phyloP scores from a whole-genome alignment of 30 jellyfish, hydroid and myxozoan species.

The Aurelia aurita region DNA sequence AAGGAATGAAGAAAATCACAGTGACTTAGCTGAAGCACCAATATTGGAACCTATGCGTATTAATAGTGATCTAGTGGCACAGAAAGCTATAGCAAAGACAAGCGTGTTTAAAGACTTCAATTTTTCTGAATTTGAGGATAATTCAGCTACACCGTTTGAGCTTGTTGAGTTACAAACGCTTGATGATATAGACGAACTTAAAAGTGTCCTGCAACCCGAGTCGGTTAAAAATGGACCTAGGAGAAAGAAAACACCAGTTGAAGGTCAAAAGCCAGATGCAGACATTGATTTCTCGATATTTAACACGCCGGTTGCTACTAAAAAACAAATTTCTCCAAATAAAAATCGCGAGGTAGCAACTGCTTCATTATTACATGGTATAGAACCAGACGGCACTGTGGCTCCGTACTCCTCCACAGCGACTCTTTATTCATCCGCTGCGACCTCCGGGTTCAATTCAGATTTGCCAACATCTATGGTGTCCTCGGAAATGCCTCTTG shows the following conservation, averaged over 20 bases:
- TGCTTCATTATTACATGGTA: slow-evolving; percentile 45
- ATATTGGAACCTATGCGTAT: slow-evolving; percentile 57
- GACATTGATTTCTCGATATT: slow-evolving; percentile 69
- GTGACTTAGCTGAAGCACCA: slow-evolving; percentile 42
- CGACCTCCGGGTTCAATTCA: neutral
- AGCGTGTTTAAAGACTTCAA: slow-evolving; percentile 31
- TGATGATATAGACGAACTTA: slow-evolving; percentile 84
- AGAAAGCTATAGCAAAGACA: neutral
- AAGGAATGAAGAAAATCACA: neutral
- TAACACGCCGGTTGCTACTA: slow-evolving; percentile 11
- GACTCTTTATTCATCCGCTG: neutral
- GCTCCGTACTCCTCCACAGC: too few relatives aligned
- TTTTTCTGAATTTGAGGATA: slow-evolving; percentile 89
- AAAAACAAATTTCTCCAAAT: neutral
- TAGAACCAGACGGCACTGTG: slow-evolving; percentile 14
- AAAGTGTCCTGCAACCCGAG: slow-evolving; percentile 90
- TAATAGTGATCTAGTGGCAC: slow-evolving; percentile 1
- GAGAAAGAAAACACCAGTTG: neutral
- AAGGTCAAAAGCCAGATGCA: slow-evolving; percentile 16
- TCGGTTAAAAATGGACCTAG: neutral
- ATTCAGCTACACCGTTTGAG: slow-evolving; percentile 90
- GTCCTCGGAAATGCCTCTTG: neutral
- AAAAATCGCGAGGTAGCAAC: slow-evolving; percentile 38
- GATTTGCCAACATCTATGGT: neutral
- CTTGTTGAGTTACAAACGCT: slow-evolving; percentile 91